Conservation (phyloP, 2,113 vertebrate genomes). For the Mesoclemmys tuberculata region DNA sequence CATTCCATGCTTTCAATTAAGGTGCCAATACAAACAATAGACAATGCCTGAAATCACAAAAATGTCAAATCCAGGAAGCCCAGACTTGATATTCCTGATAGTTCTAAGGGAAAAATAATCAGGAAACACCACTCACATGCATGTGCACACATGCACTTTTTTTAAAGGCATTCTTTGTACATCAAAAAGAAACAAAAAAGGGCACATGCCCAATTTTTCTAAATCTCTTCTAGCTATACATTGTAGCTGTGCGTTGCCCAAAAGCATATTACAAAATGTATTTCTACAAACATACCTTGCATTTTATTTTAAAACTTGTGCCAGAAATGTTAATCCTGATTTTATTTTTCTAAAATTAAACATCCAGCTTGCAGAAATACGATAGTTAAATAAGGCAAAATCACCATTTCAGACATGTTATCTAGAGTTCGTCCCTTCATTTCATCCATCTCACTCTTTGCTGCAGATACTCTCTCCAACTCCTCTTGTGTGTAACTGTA, state of each 20-base stretch:
- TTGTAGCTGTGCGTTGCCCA: neutral
- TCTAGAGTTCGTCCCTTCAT: constrained; percentile 92
- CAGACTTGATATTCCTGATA: neutral
- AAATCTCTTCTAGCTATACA: neutral
- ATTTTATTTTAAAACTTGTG: neutral
- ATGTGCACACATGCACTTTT: neutral
- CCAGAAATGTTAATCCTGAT: neutral
- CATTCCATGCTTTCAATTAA: neutral
- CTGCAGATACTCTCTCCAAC: constrained; percentile 92
- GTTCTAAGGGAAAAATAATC: neutral
- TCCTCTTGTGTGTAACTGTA: constrained; percentile 96
- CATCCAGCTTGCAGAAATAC: neutral
- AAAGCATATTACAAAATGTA: neutral
- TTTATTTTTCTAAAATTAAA: neutral
- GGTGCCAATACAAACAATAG: neutral
- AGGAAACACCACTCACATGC: neutral
- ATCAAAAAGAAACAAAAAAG: neutral
- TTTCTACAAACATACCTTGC: neutral
- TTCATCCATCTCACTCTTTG: constrained; percentile 96
- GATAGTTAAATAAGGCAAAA: neutral
- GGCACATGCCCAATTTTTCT: neutral
- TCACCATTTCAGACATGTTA: constrained; percentile 98
- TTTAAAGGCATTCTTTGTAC: neutral
- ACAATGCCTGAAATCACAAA: neutral
- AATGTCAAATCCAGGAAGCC: fast-evolving